Conservation (phyloP, 2,888 invertebrate species). For the Anoplius nigerrimus region DNA sequence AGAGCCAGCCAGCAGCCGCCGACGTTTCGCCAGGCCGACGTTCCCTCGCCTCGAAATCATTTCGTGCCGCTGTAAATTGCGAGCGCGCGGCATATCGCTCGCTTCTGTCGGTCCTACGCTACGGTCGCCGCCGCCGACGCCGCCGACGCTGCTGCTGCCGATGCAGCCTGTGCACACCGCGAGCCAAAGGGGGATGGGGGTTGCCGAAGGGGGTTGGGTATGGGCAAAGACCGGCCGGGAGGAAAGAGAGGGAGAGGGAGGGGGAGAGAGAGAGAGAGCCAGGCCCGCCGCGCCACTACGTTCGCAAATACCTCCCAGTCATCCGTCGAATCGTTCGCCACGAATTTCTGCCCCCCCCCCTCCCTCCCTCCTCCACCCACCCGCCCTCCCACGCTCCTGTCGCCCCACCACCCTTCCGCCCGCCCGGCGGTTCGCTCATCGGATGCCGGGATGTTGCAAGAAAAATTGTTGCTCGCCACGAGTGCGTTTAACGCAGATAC, state of each 20-base stretch:
- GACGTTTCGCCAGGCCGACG: slow-evolving; percentile 16
- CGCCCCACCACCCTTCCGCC: no score
- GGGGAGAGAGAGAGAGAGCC: slow-evolving; percentile 8
- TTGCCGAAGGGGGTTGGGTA: no score
- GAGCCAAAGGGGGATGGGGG: neutral
- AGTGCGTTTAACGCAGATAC: no score
- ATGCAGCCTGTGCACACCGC: neutral
- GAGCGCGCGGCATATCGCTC: slow-evolving; percentile 20
- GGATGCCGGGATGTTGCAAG: no score
- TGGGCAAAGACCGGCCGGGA: no score
- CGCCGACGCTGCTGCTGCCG: neutral
- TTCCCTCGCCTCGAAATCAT: slow-evolving; percentile 42
- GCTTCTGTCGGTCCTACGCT: neutral
- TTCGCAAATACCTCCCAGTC: slow-evolving; percentile 11
- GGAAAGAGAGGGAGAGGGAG: neutral
- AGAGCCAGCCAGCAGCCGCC: neutral
- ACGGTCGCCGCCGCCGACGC: neutral
- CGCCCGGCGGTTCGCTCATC: no score
- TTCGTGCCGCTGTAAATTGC: slow-evolving; percentile 48
- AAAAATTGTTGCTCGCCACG: no score
- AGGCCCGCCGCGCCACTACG: neutral
- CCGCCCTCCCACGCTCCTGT: neutral
- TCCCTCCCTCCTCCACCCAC: neutral
- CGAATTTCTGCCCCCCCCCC: neutral
- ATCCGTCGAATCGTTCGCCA: neutral